Base-by-base conservation (phyloP, 2,888 invertebrate genomes). In the Mimachlamys varia region DNA sequence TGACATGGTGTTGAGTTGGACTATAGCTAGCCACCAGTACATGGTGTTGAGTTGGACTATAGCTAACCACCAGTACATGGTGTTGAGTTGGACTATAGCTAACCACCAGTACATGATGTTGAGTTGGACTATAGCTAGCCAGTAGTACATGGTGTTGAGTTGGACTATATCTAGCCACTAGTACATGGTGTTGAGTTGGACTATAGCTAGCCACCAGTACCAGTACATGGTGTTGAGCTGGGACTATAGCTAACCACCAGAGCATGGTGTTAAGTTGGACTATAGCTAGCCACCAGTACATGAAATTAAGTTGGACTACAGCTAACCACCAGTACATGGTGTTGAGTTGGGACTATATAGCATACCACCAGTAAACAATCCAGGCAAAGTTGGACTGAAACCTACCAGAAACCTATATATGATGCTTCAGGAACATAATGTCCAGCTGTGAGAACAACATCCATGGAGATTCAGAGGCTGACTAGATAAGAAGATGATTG, bases 371-470 rank as follows among this genome's bases (percentile, higher is more conserved):
- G 53, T 5, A 53, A 53, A 53, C 62, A 62, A 1, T 2, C 17
- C 1, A 22, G 7, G n/a, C n/a, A 10, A 7, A 22, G n/a, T 62
- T n/a, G 22, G 62, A 62, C 22, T 62, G n/a, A 62, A 62, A 62
- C 62, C 17, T n/a, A 62, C n/a, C n/a, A 62, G 62, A 62, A 62
- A 62, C 62, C 17, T 19, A 62, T 62, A 58, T 15, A 58, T 62
- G 22, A 44, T 5, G 62, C 62, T 62, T 22, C 62, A 22, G 22
- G n/a, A n/a, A 62, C 62, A 62, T 19, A n/a, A 22, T 62, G 62
- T 62, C 62, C 62, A 62, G 62, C 62, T 62, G 62, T 62, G 62
- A 62, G 62, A 62, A 62, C 62, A 62, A 62, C 62, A 62, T 62
- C 62, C 62, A 62, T n/a, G 22, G 62, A 5, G 62, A 62, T 22